Evolutionary conservation across 2,888 invertebrate species (phyloP).

Genomic region (Macrophya annulata): DNA sequence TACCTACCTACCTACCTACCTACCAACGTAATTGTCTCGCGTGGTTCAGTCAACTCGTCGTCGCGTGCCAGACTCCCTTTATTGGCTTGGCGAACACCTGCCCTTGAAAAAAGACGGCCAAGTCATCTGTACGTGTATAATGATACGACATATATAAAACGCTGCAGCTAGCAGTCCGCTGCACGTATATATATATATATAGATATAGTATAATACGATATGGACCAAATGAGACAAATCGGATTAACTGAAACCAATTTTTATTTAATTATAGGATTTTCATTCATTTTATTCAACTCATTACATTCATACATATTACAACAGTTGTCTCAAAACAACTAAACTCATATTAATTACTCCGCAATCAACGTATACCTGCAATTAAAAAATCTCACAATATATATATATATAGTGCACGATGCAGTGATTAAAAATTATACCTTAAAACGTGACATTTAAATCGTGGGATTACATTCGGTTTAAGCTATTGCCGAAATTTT

Average conservation of each 20-base stretch:
- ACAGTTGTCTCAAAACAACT: too few relatives aligned
- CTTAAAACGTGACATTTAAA: too few relatives aligned
- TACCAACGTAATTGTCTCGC: slow-evolving; percentile 40
- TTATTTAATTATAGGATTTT: neutral
- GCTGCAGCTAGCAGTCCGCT: neutral
- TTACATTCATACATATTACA: too few relatives aligned
- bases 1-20: slow-evolving; percentile 14
- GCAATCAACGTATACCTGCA: too few relatives aligned
- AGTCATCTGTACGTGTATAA: neutral
- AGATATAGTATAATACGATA: too few relatives aligned
- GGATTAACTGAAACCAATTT: neutral
- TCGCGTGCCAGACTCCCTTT: slow-evolving; percentile 72
- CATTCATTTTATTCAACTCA: neutral
- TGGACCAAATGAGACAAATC: neutral
- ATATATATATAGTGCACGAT: too few relatives aligned
- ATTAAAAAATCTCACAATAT: too few relatives aligned
- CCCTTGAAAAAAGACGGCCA: slow-evolving; percentile 68
- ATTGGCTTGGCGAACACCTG: slow-evolving; percentile 66
- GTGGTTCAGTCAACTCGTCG: slow-evolving; percentile 69
- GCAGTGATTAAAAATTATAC: too few relatives aligned
- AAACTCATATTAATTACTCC: too few relatives aligned
- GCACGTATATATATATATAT: neutral
- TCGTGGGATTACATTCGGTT: too few relatives aligned
- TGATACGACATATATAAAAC: neutral
- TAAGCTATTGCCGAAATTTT: too few relatives aligned